phyloP scores from a whole-genome alignment of 1,140 invertebrate genomes.

The Belonocnema kinseyi region DNA sequence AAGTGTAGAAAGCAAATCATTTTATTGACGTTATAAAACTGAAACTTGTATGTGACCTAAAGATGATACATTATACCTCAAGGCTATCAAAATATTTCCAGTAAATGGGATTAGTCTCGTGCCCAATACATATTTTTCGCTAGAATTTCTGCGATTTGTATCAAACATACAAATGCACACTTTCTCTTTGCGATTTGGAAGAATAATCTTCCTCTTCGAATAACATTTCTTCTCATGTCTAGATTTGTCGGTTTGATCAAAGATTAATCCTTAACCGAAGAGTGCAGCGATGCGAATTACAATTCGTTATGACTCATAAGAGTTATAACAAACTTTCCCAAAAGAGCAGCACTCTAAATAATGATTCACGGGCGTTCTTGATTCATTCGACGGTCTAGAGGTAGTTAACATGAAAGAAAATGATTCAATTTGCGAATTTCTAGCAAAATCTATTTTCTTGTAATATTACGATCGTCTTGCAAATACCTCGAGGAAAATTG shows the following conservation, averaged over 20 bases:
- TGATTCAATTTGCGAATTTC: no score
- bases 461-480: no score
- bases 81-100: neutral
- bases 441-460: no score
- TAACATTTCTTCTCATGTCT: neutral
- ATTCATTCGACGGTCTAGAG: neutral
- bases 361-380: neutral
- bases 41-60: neutral
- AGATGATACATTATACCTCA: neutral
- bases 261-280: slow-evolving; percentile 3
- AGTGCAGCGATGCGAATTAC: slow-evolving; percentile 15
- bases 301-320: slow-evolving; percentile 22
- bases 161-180: neutral
- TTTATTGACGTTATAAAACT: slow-evolving; percentile 3
- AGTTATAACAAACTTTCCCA: slow-evolving; percentile 20
- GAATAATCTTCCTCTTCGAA: neutral
- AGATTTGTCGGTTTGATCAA: slow-evolving; percentile 18
- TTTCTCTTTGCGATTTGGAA: neutral
- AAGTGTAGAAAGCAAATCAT: neutral
- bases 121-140: neutral
- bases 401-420: no score
- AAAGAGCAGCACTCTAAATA: slow-evolving; percentile 1
- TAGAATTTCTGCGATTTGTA: neutral
- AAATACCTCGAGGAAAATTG: no score
- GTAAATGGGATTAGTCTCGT: slow-evolving; percentile 16